Evolutionary conservation across 1,140 invertebrate species (phyloP).

Genomic region (Hypsibius dujardini): DNA sequence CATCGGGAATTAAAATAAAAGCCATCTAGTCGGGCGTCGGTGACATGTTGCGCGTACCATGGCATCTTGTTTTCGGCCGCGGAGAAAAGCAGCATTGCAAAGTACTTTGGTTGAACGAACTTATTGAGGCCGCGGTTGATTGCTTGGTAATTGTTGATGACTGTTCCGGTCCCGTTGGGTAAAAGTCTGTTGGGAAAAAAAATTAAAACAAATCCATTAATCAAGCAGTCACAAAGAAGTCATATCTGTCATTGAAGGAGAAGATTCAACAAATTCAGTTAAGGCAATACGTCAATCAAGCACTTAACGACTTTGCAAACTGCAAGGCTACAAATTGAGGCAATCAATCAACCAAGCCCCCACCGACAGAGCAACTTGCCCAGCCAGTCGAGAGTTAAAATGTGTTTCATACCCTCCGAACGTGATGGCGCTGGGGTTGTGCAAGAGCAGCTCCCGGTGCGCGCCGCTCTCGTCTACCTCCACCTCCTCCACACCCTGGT

Average conservation of each 20-base stretch:
- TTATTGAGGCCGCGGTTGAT: neutral
- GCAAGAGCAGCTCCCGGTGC: neutral
- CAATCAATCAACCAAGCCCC: too few species aligned
- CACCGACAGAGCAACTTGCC: too few species aligned
- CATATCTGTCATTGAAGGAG: neutral
- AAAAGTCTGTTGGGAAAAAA: neutral
- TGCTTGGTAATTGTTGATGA: neutral
- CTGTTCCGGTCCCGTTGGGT: neutral
- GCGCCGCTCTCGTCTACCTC: neutral
- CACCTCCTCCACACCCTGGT: slow-evolving; percentile 3
- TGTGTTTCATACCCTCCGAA: neutral
- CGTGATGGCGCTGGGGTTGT: neutral
- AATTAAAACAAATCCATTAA: neutral
- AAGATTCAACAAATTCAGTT: neutral
- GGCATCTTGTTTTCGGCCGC: slow-evolving; percentile 6
- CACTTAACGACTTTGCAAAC: too few species aligned
- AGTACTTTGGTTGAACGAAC: neutral
- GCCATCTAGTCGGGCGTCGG: neutral
- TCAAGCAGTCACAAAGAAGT: neutral
- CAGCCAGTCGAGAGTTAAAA: too few species aligned
- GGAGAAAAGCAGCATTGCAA: neutral
- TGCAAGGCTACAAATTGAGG: too few species aligned
- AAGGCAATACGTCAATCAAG: neutral
- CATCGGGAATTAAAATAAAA: neutral
- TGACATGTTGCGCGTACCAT: neutral